Evolutionary conservation across 2,888 invertebrate genomes (phyloP), one percentile per base, ranked within the genome.

Genomic region (Spatulosminthurus flaviceps): DNA sequence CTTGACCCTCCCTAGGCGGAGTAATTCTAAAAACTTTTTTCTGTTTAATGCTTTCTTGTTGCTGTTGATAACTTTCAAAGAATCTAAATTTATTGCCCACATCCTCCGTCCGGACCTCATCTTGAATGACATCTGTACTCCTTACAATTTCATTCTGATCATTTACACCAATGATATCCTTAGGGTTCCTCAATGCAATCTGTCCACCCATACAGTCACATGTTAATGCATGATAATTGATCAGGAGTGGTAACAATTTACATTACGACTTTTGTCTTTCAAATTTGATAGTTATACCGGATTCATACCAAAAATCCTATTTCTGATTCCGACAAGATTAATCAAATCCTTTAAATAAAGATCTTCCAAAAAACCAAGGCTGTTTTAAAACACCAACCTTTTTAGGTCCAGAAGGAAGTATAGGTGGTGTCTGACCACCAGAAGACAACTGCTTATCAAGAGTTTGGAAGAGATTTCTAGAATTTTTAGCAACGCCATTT

Each of bases 41-140:
- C 41, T 83, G 82, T 19, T 81, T 75, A 66, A 83, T 79, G 41
- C n/a, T 29, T 34, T 43, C 60, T 86, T 90, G 89, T 85, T 91
- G 90, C 84, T 92, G 92, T 73, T 94, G 93, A 86, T 90, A 91
- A 0, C 92, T 93, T 90, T 95, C 95, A 89, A 96, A 96, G 90
- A 95, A 96, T 89, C 94, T 93, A 90, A 95, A 96, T 86, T 94
- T 91, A 87, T 94, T 92, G 78, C 93, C 92, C 85, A 96, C 92
- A 88, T 95, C 95, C 0, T 93, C 92, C 0, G 95, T 94, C 88
- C 93, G 91, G 79, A 95, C 92, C 86, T 91, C 72, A 86, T 95
- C 94, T 80, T 94, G 94, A 43, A 92, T 87, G 80, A 91, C 90
- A 87, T 94, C 93, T 16, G 91, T 92, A 19, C 92, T 91, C 83